Evolutionary conservation across 2,797 vertebrate species (phyloP).

Genomic region (Vultur gryphus): DNA sequence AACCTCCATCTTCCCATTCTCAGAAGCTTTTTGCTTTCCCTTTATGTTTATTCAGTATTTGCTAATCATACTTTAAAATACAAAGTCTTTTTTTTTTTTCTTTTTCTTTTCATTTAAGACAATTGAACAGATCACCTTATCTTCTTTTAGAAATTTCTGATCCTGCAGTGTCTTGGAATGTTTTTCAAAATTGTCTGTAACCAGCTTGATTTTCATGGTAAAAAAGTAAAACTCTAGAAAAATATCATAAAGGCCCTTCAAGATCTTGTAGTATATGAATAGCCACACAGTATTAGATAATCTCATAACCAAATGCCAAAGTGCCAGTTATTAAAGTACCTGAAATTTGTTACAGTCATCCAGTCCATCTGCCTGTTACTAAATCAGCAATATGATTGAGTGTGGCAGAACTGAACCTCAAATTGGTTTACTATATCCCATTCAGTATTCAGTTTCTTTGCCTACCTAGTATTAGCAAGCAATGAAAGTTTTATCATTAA

Average conservation of each 20-base stretch:
- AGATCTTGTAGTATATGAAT: neutral
- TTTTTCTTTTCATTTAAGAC: neutral
- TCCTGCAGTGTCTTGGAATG: neutral
- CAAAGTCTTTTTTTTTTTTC: neutral
- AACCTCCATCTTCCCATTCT: neutral
- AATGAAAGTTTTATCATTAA: neutral
- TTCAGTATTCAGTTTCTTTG: neutral
- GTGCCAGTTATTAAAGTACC: neutral
- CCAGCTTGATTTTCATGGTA: neutral
- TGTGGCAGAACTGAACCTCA: neutral
- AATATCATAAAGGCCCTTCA: neutral
- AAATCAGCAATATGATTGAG: neutral
- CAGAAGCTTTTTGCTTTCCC: neutral
- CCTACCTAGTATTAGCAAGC: neutral
- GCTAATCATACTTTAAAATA: neutral
- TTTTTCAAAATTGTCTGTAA: neutral
- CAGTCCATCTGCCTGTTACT: neutral
- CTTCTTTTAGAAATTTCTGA: neutral
- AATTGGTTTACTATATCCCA: neutral
- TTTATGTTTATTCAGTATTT: neutral
- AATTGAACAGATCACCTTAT: neutral
- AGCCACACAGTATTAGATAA: neutral
- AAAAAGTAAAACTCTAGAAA: neutral
- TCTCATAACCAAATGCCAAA: neutral
- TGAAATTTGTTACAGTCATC: neutral